These are phyloP conservation scores for Choristoneura rosaceana DNA, from an alignment of 2,888 invertebrate species.

Conservation along the genomic window DNA sequence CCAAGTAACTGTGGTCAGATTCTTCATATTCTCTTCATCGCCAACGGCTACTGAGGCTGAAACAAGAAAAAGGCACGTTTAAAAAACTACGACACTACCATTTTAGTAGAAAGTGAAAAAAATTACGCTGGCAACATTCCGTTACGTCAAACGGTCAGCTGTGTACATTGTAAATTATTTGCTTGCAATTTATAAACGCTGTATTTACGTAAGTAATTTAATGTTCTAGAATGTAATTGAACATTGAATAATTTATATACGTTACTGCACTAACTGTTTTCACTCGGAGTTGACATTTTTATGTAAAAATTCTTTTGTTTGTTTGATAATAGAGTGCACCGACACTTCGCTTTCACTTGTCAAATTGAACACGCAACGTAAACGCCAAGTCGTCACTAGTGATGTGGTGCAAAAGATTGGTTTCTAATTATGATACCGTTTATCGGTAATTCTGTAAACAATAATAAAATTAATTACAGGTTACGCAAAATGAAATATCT, in stretches of 20 bases:
- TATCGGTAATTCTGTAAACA: not conserved
- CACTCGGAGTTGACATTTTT: not conserved
- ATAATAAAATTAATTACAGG: not conserved
- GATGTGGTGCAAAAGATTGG: conserved; percentile 16
- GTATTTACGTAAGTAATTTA: not conserved
- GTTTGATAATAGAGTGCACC: not conserved
- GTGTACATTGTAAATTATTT: not conserved
- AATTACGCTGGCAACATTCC: conserved; percentile 28
- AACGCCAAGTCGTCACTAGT: conserved; percentile 23
- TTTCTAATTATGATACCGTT: not conserved
- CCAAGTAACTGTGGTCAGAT: conserved; percentile 92
- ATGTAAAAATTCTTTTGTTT: not conserved
- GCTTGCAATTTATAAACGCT: not conserved
- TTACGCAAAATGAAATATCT: not conserved
- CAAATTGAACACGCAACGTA: not conserved
- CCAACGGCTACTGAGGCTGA: conserved; percentile 65
- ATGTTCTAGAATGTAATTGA: not conserved
- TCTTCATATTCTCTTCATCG: conserved; percentile 81
- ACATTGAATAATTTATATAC: not conserved
- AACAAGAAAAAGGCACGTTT: conserved; percentile 46
- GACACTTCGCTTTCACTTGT: conserved; percentile 11
- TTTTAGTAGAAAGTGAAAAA: conserved; percentile 21
- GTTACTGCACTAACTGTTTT: conserved; percentile 11
- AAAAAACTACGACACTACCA: conserved; percentile 22
- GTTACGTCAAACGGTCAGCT: conserved; percentile 20